Evolutionary conservation across 2,888 invertebrate species (phyloP), one percentile per base, ranked within the genome.

Genomic region (Abrostola triplasia): DNA sequence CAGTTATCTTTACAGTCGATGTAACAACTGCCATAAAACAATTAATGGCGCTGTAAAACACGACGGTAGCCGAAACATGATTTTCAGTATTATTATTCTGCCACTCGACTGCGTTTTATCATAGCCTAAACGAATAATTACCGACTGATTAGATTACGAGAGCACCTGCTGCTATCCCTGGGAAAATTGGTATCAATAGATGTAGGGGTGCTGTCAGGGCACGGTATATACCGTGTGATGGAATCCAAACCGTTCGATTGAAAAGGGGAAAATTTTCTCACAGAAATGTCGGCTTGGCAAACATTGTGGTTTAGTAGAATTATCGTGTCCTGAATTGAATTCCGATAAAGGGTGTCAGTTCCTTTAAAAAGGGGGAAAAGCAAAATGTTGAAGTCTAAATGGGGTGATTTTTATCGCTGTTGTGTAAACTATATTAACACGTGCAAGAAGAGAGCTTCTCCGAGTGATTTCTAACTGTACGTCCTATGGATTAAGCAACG

Each of bases 11-110:
- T 86, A 89, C 88, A 84, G 86, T 82, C 82, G 77, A 88, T 88
- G 87, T 88, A 86, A 90, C 86, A 85, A 83, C 86, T 68, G 79
- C 80, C 84, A 90, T 92, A 89, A 92, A 93, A 92, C 85, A 88
- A 91, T 91, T 93, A 92, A 94, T 90, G 86, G 81, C 81, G 83
- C 77, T 84, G 89, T 93, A 87, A 92, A 93, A 90, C 85, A 79
- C 68, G 71, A 86, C 91, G 82, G 91, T 89, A 88, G 92, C 84
- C 76, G 83, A 81, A 78, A 82, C 81, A 83, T 81, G 84, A 79
- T 73, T 80, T 81, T 81, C 73, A 79, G 79, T 77, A 83, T 80
- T 77, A 74, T 79, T 73, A 81, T 77, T 76, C 63, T 71, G 67
- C 73, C 83, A 88, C 88, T 90, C 83, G 85, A 87, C 59, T 74